Conservation (phyloP, 2,888 invertebrate genomes). For the Pimpla rufipes region DNA sequence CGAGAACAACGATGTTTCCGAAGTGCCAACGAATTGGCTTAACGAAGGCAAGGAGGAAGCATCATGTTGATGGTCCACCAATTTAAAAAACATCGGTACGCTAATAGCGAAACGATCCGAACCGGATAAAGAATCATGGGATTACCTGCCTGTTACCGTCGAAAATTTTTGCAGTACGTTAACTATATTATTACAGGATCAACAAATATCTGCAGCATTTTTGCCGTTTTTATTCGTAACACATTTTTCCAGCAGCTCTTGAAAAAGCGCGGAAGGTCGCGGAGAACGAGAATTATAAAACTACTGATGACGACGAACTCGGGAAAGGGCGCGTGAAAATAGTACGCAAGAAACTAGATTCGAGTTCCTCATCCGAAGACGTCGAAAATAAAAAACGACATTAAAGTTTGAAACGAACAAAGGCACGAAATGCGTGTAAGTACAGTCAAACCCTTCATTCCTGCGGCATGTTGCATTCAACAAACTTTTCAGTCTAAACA, state of each 20-base stretch:
- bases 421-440: neutral
- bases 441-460: neutral
- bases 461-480: neutral
- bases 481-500: neutral
- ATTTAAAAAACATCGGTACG: constrained; percentile 26
- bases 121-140: constrained; percentile 44
- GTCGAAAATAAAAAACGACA: constrained; percentile 21
- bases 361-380: constrained; percentile 41
- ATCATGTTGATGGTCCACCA: constrained; percentile 29
- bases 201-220: constrained; percentile 23
- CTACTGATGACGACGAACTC: constrained; percentile 52
- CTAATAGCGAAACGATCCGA: constrained; percentile 21
- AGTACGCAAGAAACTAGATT: constrained; percentile 35
- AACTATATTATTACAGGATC: constrained; percentile 23
- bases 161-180: constrained; percentile 41
- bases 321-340: constrained; percentile 44
- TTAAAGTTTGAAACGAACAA: neutral
- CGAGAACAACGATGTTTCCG: constrained; percentile 19
- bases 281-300: constrained; percentile 47
- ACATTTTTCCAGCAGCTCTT: constrained; percentile 18
- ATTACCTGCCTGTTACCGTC: constrained; percentile 37
- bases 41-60: neutral
- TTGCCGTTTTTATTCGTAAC: constrained; percentile 29
- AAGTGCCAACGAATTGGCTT: constrained; percentile 26
- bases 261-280: constrained; percentile 46